These are phyloP conservation scores for Cassiopea andromeda DNA, from an alignment of 30 jellyfish, hydroid and myxozoan genomes.

Conservation along the genomic window DNA sequence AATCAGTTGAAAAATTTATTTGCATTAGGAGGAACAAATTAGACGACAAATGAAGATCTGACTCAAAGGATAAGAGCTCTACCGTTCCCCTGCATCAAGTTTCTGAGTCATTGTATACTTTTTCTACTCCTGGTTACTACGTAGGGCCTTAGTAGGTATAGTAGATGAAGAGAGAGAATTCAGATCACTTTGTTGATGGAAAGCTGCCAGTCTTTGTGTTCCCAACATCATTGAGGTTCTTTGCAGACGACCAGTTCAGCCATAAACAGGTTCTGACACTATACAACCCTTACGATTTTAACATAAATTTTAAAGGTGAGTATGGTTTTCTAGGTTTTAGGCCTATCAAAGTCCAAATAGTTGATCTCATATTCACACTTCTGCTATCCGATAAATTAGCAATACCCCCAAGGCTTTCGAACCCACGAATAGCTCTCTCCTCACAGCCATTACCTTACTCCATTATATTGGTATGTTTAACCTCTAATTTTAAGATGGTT, in stretches of 20 bases:
- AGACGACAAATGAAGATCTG: not conserved
- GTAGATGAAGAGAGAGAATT: constrained; percentile 59
- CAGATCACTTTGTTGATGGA: constrained; percentile 74
- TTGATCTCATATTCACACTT: not conserved
- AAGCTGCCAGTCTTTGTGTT: constrained; percentile 89
- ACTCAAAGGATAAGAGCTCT: not conserved
- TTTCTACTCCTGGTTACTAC: not conserved
- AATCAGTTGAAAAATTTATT: too few relatives aligned
- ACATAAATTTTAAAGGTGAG: constrained; percentile 81
- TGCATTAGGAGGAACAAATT: too few relatives aligned
- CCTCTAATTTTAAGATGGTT: not conserved
- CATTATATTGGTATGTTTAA: too few relatives aligned
- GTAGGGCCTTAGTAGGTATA: not conserved
- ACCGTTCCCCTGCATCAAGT: too few relatives aligned
- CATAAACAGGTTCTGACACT: constrained; percentile 87
- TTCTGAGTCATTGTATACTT: too few relatives aligned
- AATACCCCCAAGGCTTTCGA: too few relatives aligned
- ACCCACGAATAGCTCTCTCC: not conserved
- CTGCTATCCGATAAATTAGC: not conserved
- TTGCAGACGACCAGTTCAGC: constrained; percentile 73
- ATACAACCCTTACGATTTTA: constrained; percentile 89
- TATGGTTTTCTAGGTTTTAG: not conserved
- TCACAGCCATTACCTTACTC: not conserved
- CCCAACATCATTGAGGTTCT: constrained; percentile 75
- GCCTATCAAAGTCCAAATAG: not conserved